A percentile compares a stretch with the other conserved stretches of the same genome.
These are phyloP conservation scores for Ganaspis brasiliensis DNA, from an alignment of 2,888 invertebrate genomes.

Conservation along the genomic window DNA sequence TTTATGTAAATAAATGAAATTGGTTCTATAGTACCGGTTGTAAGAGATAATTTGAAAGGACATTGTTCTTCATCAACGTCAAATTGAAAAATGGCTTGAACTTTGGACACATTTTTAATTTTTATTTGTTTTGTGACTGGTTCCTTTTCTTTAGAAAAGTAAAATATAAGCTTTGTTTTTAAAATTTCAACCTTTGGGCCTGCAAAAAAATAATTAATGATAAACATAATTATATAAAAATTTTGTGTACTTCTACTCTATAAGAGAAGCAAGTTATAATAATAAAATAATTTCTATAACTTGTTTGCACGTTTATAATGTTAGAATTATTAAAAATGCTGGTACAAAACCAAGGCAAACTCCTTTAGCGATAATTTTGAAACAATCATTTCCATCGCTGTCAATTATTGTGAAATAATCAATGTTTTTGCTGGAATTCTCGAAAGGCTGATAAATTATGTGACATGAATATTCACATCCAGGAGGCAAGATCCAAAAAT, in stretches of 20 bases:
- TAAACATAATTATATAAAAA: constrained; percentile 14
- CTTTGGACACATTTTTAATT: constrained; percentile 74
- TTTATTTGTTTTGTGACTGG: constrained; percentile 70
- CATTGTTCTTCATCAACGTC: constrained; percentile 66
- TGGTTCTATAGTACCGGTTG: constrained; percentile 66
- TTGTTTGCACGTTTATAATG: no score
- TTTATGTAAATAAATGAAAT: constrained; percentile 63
- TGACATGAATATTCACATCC: constrained; percentile 68
- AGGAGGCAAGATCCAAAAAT: constrained; percentile 69
- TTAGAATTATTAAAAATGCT: no score
- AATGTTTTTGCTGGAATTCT: constrained; percentile 69
- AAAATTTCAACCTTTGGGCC: constrained; percentile 63
- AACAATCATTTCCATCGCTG: constrained; percentile 58
- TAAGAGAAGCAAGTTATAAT: no score
- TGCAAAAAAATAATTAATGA: constrained; percentile 41
- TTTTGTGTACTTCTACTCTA: no score
- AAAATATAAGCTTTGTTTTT: constrained; percentile 53
- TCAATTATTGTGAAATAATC: constrained; percentile 77
- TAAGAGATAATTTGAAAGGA: constrained; percentile 69
- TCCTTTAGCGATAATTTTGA: constrained; percentile 72
- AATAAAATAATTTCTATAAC: no score
- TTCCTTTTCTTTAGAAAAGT: constrained; percentile 48
- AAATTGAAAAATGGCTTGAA: constrained; percentile 72
- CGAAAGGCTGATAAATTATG: constrained; percentile 74
- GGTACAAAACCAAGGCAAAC: constrained; percentile 71